Conservation (phyloP, 2,888 invertebrate species). For the Zaprionus obscuricornis region DNA sequence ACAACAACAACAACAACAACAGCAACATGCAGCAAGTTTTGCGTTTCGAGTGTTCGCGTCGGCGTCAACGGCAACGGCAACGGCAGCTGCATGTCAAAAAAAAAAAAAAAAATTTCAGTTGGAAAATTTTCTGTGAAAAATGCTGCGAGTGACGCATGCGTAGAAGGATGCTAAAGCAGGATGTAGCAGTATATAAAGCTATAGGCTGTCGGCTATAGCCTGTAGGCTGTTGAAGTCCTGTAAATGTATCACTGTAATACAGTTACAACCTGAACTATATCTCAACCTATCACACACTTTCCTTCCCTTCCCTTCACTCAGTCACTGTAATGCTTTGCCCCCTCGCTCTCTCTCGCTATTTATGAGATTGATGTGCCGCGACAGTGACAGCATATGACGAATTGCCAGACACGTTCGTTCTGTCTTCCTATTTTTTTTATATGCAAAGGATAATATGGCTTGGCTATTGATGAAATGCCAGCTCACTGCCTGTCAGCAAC, state of each 20-base stretch:
- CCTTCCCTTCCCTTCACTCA: too few species aligned
- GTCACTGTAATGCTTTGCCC: too few species aligned
- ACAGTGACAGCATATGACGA: conserved; percentile 61
- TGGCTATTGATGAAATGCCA: conserved; percentile 39
- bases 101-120: conserved; percentile 2
- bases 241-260: conserved; percentile 44
- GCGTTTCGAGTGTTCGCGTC: conserved; percentile 42
- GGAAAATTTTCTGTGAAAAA: too few species aligned
- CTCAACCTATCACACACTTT: too few species aligned
- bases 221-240: conserved; percentile 31
- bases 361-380: conserved; percentile 56
- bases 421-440: conserved; percentile 34
- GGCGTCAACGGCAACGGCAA: conserved; percentile 13
- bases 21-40: not conserved
- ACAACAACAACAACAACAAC: conserved; percentile 11
- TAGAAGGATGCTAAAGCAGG: conserved; percentile 16
- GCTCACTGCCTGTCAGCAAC: conserved; percentile 39
- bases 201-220: too few species aligned
- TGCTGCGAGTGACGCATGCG: conserved; percentile 48
- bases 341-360: too few species aligned
- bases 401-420: conserved; percentile 35
- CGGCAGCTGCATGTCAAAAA: conserved; percentile 54
- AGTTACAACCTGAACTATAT: conserved; percentile 56
- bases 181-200: not conserved
- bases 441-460: conserved; percentile 40